phyloP scores from a whole-genome alignment of 2,113 vertebrate species.

The Colius striatus region DNA sequence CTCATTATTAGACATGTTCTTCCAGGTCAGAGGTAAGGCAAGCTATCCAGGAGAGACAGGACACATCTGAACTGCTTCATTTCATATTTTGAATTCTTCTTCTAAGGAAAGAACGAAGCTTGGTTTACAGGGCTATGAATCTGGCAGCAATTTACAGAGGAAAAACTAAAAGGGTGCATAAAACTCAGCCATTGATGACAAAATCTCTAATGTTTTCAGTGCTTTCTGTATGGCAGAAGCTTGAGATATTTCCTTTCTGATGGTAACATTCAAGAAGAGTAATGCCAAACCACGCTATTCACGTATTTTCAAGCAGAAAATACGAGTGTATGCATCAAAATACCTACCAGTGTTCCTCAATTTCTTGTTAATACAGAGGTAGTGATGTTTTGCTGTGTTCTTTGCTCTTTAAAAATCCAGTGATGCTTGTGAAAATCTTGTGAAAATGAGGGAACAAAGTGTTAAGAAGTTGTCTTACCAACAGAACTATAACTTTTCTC shows the following conservation, averaged over 20 bases:
- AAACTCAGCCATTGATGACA: neutral
- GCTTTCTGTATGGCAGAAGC: neutral
- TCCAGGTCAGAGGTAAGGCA: neutral
- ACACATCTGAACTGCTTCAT: neutral
- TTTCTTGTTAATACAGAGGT: neutral
- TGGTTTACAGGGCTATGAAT: neutral
- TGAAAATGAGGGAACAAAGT: neutral
- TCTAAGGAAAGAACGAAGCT: neutral
- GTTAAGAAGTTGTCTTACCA: neutral
- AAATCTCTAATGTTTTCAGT: neutral
- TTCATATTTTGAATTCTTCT: neutral
- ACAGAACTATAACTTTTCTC: neutral
- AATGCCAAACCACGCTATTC: neutral
- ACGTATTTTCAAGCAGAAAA: neutral
- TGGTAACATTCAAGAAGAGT: neutral
- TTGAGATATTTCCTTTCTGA: neutral
- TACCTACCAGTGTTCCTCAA: neutral
- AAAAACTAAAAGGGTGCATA: neutral
- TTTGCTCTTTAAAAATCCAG: neutral
- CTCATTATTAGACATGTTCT: neutral
- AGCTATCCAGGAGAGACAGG: neutral
- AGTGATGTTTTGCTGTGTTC: neutral
- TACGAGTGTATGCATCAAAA: neutral
- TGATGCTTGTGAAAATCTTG: neutral
- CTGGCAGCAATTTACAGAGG: constrained; percentile 23